These are phyloP conservation scores for Pachydiplax longipennis DNA, from an alignment of 2,888 invertebrate genomes.

Conservation along the genomic window DNA sequence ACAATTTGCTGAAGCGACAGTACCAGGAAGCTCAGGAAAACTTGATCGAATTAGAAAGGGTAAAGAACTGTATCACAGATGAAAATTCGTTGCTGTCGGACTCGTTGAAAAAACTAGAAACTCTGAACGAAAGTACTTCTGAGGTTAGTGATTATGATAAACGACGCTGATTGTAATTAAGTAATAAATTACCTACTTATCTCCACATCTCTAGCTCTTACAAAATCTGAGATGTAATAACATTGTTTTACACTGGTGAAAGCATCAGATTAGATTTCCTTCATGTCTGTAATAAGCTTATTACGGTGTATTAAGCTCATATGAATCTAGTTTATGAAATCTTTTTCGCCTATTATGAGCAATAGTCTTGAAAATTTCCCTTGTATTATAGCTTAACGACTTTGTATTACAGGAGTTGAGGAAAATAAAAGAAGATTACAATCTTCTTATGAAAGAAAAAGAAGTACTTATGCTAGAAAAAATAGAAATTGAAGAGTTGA, in stretches of 20 bases:
- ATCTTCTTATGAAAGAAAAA: not conserved
- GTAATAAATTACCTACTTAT: too few relatives aligned
- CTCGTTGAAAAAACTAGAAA: not conserved
- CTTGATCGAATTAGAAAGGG: not conserved
- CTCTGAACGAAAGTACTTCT: not conserved
- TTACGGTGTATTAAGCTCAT: too few relatives aligned
- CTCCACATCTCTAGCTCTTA: too few relatives aligned
- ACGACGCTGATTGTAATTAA: too few relatives aligned
- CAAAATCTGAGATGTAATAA: too few relatives aligned
- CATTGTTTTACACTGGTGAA: too few relatives aligned
- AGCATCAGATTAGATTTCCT: too few relatives aligned
- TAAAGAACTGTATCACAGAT: not conserved
- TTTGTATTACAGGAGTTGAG: not conserved
- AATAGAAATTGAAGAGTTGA: not conserved
- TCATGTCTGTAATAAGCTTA: too few relatives aligned
- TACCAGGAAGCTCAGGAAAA: not conserved
- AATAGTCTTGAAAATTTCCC: not conserved
- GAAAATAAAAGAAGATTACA: not conserved
- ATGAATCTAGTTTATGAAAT: too few relatives aligned
- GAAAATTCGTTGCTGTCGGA: not conserved
- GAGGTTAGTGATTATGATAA: not conserved
- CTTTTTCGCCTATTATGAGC: not conserved
- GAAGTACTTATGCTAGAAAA: not conserved
- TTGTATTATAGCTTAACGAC: not conserved
- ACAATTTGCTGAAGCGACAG: not conserved